Conservation (phyloP, 2,797 vertebrate species). For the Helostoma temminkii region DNA sequence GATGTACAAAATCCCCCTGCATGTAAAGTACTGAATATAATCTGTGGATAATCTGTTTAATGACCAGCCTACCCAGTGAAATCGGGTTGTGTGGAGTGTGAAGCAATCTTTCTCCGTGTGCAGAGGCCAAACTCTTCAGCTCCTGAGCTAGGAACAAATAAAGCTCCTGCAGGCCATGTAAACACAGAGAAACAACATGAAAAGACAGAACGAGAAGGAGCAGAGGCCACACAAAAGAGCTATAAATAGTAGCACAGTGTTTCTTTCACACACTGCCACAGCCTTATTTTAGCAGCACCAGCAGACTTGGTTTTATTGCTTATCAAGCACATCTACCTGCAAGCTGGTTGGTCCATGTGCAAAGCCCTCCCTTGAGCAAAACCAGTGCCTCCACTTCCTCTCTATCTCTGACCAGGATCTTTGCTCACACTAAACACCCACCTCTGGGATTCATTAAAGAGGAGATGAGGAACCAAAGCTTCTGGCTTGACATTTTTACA, state of each 20-base stretch:
- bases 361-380: constrained; percentile 2
- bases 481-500: constrained; percentile 25
- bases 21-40: background rate
- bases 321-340: constrained; percentile 59
- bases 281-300: constrained; percentile 59
- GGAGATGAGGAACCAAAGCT: constrained; percentile 22
- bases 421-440: constrained; percentile 34
- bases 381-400: constrained; percentile 11
- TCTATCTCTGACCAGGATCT: constrained; percentile 22
- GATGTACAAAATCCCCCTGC: background rate
- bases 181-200: constrained; percentile 68
- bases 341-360: constrained; percentile 17
- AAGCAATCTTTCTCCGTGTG: constrained; percentile 90
- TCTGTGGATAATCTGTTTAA: background rate
- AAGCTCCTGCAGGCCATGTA: constrained; percentile 88
- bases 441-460: constrained; percentile 65
- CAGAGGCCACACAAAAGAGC: constrained; percentile 34
- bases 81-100: constrained; percentile 95
- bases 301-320: constrained; percentile 60
- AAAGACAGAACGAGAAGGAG: constrained; percentile 16
- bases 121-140: constrained; percentile 89
- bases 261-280: constrained; percentile 36
- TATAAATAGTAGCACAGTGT: constrained; percentile 73
- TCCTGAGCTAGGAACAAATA: constrained; percentile 91
- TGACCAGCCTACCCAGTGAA: constrained; percentile 90